These are phyloP conservation scores for Drosophila mojavensis DNA, from an alignment of 1,140 invertebrate species.

Conservation along the genomic window DNA sequence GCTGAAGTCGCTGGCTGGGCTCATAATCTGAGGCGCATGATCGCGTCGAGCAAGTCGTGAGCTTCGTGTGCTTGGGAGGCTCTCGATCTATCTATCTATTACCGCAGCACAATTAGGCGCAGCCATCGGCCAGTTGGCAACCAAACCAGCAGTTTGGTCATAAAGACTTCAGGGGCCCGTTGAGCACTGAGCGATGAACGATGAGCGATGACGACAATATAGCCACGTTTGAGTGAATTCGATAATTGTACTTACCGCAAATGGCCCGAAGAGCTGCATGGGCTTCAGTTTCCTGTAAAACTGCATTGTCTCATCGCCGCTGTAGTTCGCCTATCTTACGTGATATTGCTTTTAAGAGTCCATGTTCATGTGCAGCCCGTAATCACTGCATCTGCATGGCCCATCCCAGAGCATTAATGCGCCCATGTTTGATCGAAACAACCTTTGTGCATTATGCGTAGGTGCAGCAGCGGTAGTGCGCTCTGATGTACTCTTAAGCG, in stretches of 20 bases:
- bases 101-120: conserved; percentile 43
- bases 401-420: conserved; percentile 2
- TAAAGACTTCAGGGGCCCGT: conserved; percentile 33
- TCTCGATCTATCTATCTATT: conserved; percentile 28
- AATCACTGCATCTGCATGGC: conserved; percentile 15
- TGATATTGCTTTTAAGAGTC: conserved; percentile 52
- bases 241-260: conserved; percentile 72
- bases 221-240: conserved; percentile 71
- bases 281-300: conserved; percentile 26
- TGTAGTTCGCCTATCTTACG: conserved; percentile 30
- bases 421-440: conserved; percentile 38
- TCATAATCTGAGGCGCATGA: conserved; percentile 67
- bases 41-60: conserved; percentile 60
- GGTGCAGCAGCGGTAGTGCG: not conserved
- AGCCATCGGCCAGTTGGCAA: conserved; percentile 24
- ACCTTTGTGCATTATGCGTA: conserved; percentile 62
- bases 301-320: conserved; percentile 10
- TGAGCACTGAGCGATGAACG: not conserved
- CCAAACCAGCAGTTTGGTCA: conserved; percentile 43
- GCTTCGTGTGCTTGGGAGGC: conserved; percentile 46
- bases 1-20: conserved; percentile 29
- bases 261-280: conserved; percentile 40
- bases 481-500: conserved; percentile 8
- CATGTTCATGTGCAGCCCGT: conserved; percentile 42
- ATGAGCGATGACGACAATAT: conserved; percentile 42